Base-by-base conservation (phyloP, 2,888 invertebrate species). In the Campoletis raptor region DNA sequence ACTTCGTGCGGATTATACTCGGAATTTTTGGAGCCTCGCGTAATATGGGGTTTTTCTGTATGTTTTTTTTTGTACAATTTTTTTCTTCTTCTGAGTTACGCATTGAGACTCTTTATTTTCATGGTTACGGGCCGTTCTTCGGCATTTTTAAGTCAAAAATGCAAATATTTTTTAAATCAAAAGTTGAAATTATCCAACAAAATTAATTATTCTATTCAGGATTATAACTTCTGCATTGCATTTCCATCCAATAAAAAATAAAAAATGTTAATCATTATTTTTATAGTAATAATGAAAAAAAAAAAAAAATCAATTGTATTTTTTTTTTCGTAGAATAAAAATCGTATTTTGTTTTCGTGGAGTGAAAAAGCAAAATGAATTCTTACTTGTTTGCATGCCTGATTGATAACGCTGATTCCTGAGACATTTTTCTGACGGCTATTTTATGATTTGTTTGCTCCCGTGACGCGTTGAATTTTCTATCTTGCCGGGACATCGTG, bases 391-490 rank as follows among this genome's bases (percentile, higher is more conserved):
- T 72, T 66, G 66, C 66, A 57, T 76, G 18, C 8, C 42, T 24
- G 57, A 74, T 30, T 42, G 45, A 42, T 61, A 80, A 85, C 66
- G 77, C 52, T 77, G 30, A 78, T 78, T 78, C 54, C 54, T 40
- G 36, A 52, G 76, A 81, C 66, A 70, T 81, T 70, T 78, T 66
- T 52, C 82, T 79, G 78, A 85, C 82, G 77, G 72, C 52, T 48
- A 81, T 73, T 85, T 85, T 82, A 85, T 64, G 79, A 82, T 82
- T 74, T 85, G 78, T 85, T 85, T 82, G 81, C 52, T 67, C 69
- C 61, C 21, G 52, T 79, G 85, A 82, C 79, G 78, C 42, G 40
- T 30, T 42, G 18, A 18, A 21, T 48, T 67, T 52, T 66, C 70
- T 42, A 48, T 48, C 52, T 61, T 45, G 2, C 45, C 52, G 45